Evolutionary conservation across 2,888 invertebrate species (phyloP).

Genomic region (Lydus trimaculatus): DNA sequence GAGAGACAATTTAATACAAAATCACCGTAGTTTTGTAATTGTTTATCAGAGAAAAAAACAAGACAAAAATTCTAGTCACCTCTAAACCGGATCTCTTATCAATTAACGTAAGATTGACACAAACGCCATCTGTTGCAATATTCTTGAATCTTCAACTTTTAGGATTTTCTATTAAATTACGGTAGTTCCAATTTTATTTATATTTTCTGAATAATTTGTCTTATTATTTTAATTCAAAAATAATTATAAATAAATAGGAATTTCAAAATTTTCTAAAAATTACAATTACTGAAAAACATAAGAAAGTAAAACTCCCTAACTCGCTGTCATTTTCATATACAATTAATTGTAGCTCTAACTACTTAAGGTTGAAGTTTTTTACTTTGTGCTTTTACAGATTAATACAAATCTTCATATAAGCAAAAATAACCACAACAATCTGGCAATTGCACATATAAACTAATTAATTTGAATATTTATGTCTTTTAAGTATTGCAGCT

Average conservation of each 20-base stretch:
- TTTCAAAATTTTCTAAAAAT: neutral
- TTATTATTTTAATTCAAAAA: neutral
- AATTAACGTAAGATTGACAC: neutral
- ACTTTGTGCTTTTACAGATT: too few species aligned
- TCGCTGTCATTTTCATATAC: neutral
- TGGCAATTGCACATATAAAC: too few species aligned
- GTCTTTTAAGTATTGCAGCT: too few species aligned
- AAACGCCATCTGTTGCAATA: neutral
- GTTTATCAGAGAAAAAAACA: neutral
- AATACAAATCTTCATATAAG: too few species aligned
- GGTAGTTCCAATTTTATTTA: neutral
- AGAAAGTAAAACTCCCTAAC: neutral
- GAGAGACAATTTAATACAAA: neutral
- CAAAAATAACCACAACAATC: too few species aligned
- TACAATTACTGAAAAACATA: neutral
- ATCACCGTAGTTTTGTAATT: neutral
- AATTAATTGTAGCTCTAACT: neutral
- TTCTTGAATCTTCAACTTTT: neutral
- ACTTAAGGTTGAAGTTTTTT: too few species aligned
- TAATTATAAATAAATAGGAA: neutral
- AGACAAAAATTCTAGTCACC: neutral
- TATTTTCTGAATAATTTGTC: neutral
- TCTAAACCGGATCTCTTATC: neutral
- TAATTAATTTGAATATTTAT: too few species aligned
- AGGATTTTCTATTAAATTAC: neutral